Evolutionary conservation across 1,140 invertebrate genomes (phyloP), one percentile per base, ranked within the genome.

Genomic region (Drosophila sucinea): DNA sequence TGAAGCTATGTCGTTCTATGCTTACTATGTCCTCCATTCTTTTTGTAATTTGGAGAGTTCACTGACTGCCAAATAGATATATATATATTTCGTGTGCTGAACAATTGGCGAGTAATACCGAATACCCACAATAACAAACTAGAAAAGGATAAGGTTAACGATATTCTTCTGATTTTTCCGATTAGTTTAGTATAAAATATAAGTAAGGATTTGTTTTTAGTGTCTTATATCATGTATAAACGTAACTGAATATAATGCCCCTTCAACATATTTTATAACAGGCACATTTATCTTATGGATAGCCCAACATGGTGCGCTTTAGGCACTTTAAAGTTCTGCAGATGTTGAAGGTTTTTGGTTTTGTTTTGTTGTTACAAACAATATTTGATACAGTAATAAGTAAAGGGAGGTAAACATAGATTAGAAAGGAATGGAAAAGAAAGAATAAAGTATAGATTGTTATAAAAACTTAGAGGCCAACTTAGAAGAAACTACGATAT

Each of bases 401-500:
- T 86, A 47, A 77, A 69, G 8, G 72, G 63, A 65, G 70, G 68
- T 60, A 87, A 90, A 82, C 73, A 89, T 41, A 81, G 65, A 67
- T 62, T 85, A 73, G 81, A 90, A 90, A 86, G 77, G 81, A 90
- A 84, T 75, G 78, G 56, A 90, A 81, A 85, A 80, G 77, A 90
- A 81, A 81, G 75, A 61, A 81, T 85, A 80, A 79, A 81, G 67
- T 78, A 79, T 64, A 79, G 64, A 79, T 77, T 83, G 77, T 87
- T 87, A 87, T 87, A 87, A 90, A 90, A 51, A 51, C 86, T 87
- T 81, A 90, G 80, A 81, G 69, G 23, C 70, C 84, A 91, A 92
- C 90, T 92, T 92, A 92, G 86, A 92, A 92, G 79, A 92, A 92
- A 91, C 91, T 92, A 92, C 90, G 91, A 91, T 92, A 92, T 90